A percentile compares a stretch with the other conserved stretches of the same genome.
These are phyloP conservation scores for Myripristis jacobus DNA, from an alignment of 2,797 vertebrate species.

Conservation along the genomic window DNA sequence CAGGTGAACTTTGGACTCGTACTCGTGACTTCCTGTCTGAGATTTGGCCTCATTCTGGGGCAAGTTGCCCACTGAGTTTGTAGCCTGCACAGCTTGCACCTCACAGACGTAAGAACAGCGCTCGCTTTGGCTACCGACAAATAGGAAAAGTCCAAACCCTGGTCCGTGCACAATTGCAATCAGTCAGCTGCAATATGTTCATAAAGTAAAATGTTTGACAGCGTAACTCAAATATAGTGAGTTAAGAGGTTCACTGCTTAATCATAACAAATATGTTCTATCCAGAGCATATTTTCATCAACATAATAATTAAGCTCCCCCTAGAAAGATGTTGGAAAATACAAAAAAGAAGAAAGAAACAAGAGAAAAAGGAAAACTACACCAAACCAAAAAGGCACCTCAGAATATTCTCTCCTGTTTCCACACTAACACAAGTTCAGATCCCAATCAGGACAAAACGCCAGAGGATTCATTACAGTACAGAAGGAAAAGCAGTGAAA, in stretches of 20 bases:
- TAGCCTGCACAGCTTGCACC: background rate
- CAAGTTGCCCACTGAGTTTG: background rate
- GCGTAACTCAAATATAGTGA: slow-evolving; percentile 77
- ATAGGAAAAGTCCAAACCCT: slow-evolving; percentile 3
- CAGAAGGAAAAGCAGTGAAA: slow-evolving; percentile 50
- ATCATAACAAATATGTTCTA: slow-evolving; percentile 78
- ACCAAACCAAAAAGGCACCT: slow-evolving; percentile 80
- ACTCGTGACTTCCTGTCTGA: background rate
- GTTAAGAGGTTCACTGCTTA: slow-evolving; percentile 84
- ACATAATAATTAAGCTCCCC: slow-evolving; percentile 80
- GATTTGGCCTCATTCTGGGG: slow-evolving; percentile 27
- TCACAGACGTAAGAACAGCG: background rate
- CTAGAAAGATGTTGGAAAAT: slow-evolving; percentile 62
- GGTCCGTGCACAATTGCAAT: slow-evolving; percentile 31
- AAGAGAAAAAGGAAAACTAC: slow-evolving; percentile 37
- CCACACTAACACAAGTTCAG: slow-evolving; percentile 33
- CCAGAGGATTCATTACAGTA: slow-evolving; percentile 31
- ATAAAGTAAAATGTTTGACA: slow-evolving; percentile 54
- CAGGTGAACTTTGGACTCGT: slow-evolving; percentile 23
- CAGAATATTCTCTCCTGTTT: slow-evolving; percentile 60
- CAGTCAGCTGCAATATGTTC: slow-evolving; percentile 40
- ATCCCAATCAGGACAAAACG: slow-evolving; percentile 49
- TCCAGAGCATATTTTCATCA: slow-evolving; percentile 75
- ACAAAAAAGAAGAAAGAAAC: slow-evolving; percentile 31
- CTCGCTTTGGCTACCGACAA: slow-evolving; percentile 20